Evolutionary conservation across 2,888 invertebrate genomes (phyloP).

Genomic region (Ectemnius continuus): DNA sequence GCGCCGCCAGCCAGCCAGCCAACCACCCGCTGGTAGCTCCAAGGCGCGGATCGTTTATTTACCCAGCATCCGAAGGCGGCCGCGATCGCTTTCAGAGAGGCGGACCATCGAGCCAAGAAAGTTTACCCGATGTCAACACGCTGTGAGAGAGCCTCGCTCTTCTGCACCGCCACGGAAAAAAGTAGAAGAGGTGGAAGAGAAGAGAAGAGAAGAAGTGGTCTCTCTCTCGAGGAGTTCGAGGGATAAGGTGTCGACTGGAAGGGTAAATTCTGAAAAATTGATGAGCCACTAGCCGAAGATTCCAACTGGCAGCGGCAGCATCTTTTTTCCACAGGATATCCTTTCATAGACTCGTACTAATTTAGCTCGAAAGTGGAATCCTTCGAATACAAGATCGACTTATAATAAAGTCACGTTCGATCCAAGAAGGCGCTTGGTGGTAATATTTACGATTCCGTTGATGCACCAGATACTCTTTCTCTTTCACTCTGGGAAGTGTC

Average conservation of each 20-base stretch:
- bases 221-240: neutral
- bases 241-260: conserved; percentile 15
- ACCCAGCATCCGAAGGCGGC: conserved; percentile 26
- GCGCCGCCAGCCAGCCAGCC: conserved; percentile 29
- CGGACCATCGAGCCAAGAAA: conserved; percentile 46
- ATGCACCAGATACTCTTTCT: too few relatives aligned
- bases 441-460: too few relatives aligned
- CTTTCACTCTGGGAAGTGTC: too few relatives aligned
- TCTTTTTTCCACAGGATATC: too few relatives aligned
- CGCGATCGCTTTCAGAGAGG: conserved; percentile 51
- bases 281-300: neutral
- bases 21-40: neutral
- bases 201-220: neutral
- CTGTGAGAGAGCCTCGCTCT: neutral
- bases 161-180: neutral
- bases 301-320: neutral
- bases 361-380: too few relatives aligned
- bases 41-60: conserved; percentile 42
- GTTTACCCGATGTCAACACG: conserved; percentile 53
- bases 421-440: too few relatives aligned
- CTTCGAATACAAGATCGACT: too few relatives aligned
- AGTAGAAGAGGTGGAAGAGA: neutral
- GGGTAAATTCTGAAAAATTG: conserved; percentile 32
- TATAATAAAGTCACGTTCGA: too few relatives aligned
- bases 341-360: too few relatives aligned